A percentile compares a stretch with the other conserved stretches of the same genome.
Conservation (phyloP, 2,888 invertebrate genomes). For the Drosophila nr. medialis region DNA sequence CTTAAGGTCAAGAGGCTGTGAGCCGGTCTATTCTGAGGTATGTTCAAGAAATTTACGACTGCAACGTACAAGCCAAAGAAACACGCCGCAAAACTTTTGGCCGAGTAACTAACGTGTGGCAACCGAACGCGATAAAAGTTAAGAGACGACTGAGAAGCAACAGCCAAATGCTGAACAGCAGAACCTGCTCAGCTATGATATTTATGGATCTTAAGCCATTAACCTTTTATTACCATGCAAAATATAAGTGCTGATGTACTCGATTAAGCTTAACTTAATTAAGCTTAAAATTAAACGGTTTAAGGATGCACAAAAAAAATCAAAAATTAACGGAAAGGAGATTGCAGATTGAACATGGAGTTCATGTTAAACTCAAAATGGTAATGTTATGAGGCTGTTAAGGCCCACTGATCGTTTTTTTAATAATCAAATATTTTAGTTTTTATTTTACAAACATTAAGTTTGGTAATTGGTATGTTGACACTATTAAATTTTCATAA, state of each 20-base stretch:
- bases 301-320: neutral
- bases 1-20: conserved; percentile 65
- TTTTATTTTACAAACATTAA: neutral
- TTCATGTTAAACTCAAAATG: conserved; percentile 18
- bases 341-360: conserved; percentile 5
- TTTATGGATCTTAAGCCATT: conserved; percentile 1
- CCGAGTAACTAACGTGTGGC: conserved; percentile 28
- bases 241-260: neutral
- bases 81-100: conserved; percentile 49
- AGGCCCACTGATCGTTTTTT: neutral
- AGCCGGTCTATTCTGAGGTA: conserved; percentile 47
- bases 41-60: conserved; percentile 38
- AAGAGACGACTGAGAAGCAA: conserved; percentile 53
- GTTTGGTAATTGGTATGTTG: neutral
- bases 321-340: conserved; percentile 27
- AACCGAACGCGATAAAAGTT: conserved; percentile 51
- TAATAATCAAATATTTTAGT: neutral
- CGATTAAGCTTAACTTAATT: neutral
- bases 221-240: neutral
- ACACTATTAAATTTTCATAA: neutral
- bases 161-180: conserved; percentile 11
- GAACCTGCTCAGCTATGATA: conserved; percentile 21
- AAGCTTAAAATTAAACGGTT: neutral
- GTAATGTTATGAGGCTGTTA: conserved; percentile 11
- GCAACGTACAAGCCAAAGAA: conserved; percentile 26